These are phyloP conservation scores for Chromis chromis DNA, from an alignment of 2,797 vertebrate genomes.

Conservation along the genomic window DNA sequence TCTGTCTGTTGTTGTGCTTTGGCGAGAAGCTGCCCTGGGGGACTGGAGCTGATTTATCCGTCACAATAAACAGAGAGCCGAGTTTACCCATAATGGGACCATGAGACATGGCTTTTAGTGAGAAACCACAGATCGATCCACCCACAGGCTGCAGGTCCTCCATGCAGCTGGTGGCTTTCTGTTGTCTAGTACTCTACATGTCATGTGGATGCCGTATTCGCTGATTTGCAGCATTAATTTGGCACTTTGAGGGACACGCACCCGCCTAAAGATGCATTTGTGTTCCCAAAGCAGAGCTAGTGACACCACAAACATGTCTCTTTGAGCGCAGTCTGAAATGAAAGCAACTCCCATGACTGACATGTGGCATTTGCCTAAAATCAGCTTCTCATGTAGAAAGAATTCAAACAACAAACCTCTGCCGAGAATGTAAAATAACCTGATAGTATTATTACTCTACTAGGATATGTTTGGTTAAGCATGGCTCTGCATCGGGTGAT, in stretches of 20 bases:
- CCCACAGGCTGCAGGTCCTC: slow-evolving; percentile 22
- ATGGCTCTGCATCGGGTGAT: too few species aligned
- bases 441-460: too few species aligned
- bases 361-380: slow-evolving; percentile 17
- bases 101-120: slow-evolving; percentile 44
- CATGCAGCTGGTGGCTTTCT: slow-evolving; percentile 1
- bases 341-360: slow-evolving; percentile 19
- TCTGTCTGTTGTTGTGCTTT: slow-evolving; percentile 1
- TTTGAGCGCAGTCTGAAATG: slow-evolving; percentile 7
- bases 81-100: slow-evolving; percentile 46
- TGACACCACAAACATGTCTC: slow-evolving; percentile 23
- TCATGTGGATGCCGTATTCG: not conserved
- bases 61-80: slow-evolving; percentile 61
- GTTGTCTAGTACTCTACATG: slow-evolving; percentile 30
- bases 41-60: slow-evolving; percentile 47
- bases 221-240: slow-evolving; percentile 39
- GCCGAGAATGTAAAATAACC: too few species aligned
- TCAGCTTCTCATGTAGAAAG: not conserved
- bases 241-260: slow-evolving; percentile 17
- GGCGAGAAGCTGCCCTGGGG: slow-evolving; percentile 19
- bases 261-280: slow-evolving; percentile 7
- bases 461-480: too few species aligned
- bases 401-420: too few species aligned
- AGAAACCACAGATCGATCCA: slow-evolving; percentile 48
- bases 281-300: slow-evolving; percentile 17